Evolutionary conservation across 2,888 invertebrate genomes (phyloP), one percentile per base, ranked within the genome.

Genomic region (Epinotia demarniana): DNA sequence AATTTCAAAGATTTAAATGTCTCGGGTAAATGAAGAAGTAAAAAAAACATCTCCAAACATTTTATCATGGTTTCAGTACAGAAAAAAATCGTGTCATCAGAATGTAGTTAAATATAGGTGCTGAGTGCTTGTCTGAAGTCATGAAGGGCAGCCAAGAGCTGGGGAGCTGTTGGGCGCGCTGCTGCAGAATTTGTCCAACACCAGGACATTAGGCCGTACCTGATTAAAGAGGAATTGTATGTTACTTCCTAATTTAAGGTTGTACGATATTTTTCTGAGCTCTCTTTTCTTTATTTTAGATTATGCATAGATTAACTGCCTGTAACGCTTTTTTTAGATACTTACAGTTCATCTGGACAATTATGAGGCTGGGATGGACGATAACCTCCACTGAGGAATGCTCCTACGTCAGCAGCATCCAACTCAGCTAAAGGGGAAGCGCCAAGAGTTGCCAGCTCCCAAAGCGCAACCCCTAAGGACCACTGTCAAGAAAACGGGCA

Each of bases 271-370:
- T 39, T 8, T 39, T 8, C 33, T 6, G 19, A 19, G 11, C 6
- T 11, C 19, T 19, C 39, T 19, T 53, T 67, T 49, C 8, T 53
- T n/a, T 3, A 53, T n/a, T 53, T 61, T 57, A 64, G 58, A 66
- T 66, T n/a, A 67, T 64, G 70, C 53, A 43, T 57, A 19, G 69
- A 68, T 49, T 49, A 5, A 33, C 13, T 19, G 33, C 3, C 9
- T 61, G 46, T 23, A 19, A 16, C n/a, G 8, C 3, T n/a, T 60
- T 46, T 46, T 27, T 9, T 3, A n/a, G 9, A 18, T 75, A 96
- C 97, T 97, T 93, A 98, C 97, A 99, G 92, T 94, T 99, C 98
- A 92, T 99, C 99, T 8, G 99, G 99, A 89, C 99, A 99, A 90
- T 98, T 98, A 83, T 97, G 95, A 1, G 99, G 99, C 87, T 99